A percentile compares a stretch with the other conserved stretches of the same genome.
These are phyloP conservation scores for Cyrtodaria siliqua DNA, from an alignment of 2,888 invertebrate genomes.

Conservation along the genomic window DNA sequence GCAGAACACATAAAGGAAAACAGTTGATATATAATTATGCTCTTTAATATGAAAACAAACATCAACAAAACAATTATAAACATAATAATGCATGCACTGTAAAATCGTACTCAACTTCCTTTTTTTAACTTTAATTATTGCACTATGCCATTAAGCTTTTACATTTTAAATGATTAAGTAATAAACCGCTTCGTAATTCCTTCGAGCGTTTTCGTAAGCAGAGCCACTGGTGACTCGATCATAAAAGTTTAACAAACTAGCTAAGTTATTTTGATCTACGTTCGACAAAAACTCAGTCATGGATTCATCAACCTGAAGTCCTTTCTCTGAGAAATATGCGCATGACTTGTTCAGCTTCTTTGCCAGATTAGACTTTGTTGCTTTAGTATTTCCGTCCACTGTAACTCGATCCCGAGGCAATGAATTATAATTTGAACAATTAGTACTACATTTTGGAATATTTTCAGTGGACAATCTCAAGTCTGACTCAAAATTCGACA, in stretches of 20 bases:
- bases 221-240: slow-evolving; percentile 45
- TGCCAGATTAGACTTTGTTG: not conserved
- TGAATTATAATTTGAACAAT: slow-evolving; percentile 2
- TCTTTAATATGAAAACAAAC: too few relatives aligned
- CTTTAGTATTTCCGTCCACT: slow-evolving; percentile 18
- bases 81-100: too few relatives aligned
- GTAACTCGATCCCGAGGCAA: slow-evolving; percentile 52
- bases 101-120: too few relatives aligned
- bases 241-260: slow-evolving; percentile 55
- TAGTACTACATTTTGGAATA: not conserved
- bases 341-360: slow-evolving; percentile 26
- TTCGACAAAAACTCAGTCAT: slow-evolving; percentile 58
- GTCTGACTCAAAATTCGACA: slow-evolving; percentile 44
- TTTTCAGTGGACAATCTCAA: slow-evolving; percentile 4
- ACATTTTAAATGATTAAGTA: slow-evolving; percentile 13
- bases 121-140: too few relatives aligned
- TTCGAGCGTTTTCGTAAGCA: slow-evolving; percentile 33
- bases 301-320: slow-evolving; percentile 50
- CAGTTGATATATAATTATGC: too few relatives aligned
- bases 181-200: slow-evolving; percentile 47
- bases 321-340: slow-evolving; percentile 30
- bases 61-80: too few relatives aligned
- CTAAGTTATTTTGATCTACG: slow-evolving; percentile 50
- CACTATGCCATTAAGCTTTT: slow-evolving; percentile 9
- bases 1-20: too few relatives aligned